phyloP scores from a whole-genome alignment of 2,113 vertebrate genomes.

The Percopsis transmontana region DNA sequence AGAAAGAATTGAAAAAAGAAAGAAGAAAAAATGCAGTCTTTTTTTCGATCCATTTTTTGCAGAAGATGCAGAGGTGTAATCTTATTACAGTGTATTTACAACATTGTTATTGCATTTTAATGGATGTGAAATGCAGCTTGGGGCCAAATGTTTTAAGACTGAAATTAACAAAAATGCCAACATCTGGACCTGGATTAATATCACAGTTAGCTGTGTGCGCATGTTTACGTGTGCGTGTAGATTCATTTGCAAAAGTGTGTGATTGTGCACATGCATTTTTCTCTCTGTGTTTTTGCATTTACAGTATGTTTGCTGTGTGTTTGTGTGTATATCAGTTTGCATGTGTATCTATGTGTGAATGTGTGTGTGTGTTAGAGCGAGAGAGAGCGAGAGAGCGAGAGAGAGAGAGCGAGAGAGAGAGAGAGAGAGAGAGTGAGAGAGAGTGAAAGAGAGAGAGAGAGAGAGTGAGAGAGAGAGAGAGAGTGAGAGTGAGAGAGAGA shows the following conservation, averaged over 20 bases:
- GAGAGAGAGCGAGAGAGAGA: not conserved
- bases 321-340: constrained; percentile 2
- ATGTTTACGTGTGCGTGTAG: constrained; percentile 15
- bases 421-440: not conserved
- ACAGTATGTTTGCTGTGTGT: not conserved
- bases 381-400: not conserved
- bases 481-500: not conserved
- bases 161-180: constrained; percentile 47
- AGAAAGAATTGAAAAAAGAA: not conserved
- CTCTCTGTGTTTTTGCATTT: not conserved
- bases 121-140: constrained; percentile 24
- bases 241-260: constrained; percentile 29
- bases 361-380: constrained; percentile 4
- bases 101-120: constrained; percentile 27
- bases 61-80: constrained; percentile 17
- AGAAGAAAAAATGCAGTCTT: constrained; percentile 4
- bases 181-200: constrained; percentile 48
- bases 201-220: constrained; percentile 29
- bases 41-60: constrained; percentile 2
- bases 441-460: not conserved
- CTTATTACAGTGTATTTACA: constrained; percentile 28
- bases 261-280: constrained; percentile 37
- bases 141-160: constrained; percentile 23
- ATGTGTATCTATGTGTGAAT: not conserved
- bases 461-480: not conserved